A percentile compares a stretch with the other conserved stretches of the same genome.
These are phyloP conservation scores for Eumeta japonica DNA, from an alignment of 1,140 invertebrate genomes.

Conservation along the genomic window DNA sequence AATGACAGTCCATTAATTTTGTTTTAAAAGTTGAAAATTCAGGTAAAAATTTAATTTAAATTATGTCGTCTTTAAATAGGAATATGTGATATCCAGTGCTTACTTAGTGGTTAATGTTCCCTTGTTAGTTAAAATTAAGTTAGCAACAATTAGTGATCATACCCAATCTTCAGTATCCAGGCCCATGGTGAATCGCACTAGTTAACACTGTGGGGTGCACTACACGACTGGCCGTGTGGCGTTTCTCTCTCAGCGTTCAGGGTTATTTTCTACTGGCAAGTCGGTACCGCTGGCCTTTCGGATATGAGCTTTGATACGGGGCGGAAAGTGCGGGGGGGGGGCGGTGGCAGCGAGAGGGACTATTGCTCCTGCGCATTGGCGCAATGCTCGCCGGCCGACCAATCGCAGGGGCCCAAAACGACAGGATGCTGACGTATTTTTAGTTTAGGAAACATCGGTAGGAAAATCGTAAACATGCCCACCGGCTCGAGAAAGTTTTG, in stretches of 20 bases:
- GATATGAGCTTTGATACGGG: conserved; percentile 42
- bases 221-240: conserved; percentile 47
- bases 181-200: conserved; percentile 53
- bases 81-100: too few species aligned
- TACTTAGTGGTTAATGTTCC: too few species aligned
- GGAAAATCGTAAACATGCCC: conserved; percentile 49
- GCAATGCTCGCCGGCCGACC: conserved; percentile 18
- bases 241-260: conserved; percentile 51
- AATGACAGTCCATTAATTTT: too few species aligned
- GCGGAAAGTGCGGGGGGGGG: conserved; percentile 18
- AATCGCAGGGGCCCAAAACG: conserved; percentile 50
- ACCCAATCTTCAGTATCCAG: conserved; percentile 55
- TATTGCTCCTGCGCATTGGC: conserved; percentile 9
- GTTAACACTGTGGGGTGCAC: conserved; percentile 55
- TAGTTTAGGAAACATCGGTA: conserved; percentile 49
- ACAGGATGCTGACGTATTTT: conserved; percentile 54
- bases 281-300: conserved; percentile 32
- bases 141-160: too few species aligned
- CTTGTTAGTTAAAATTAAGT: too few species aligned
- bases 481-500: conserved; percentile 20
- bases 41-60: too few species aligned
- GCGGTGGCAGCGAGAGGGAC: conserved; percentile 9
- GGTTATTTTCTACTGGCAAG: conserved; percentile 53
- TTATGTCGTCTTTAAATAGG: too few species aligned
- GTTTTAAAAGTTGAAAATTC: too few species aligned